These are phyloP conservation scores for Yasuhikotakia modesta DNA, from an alignment of 2,797 vertebrate genomes.

Conservation along the genomic window DNA sequence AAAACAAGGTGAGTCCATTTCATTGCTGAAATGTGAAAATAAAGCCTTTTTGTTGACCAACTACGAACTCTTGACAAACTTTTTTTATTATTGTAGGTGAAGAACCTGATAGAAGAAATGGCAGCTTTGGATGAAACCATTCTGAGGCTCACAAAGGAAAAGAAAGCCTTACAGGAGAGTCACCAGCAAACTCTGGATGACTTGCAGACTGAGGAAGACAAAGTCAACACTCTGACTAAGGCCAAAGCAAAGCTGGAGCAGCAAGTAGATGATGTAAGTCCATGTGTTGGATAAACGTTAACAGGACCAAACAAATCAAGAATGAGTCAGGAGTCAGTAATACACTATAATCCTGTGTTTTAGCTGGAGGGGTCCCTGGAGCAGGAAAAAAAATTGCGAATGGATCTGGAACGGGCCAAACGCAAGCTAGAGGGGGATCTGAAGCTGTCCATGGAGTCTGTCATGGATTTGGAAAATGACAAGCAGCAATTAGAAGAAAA, in stretches of 20 bases:
- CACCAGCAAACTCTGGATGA: slow-evolving; percentile 93
- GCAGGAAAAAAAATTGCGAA: slow-evolving; percentile 91
- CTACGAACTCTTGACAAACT: not conserved
- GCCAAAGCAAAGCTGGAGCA: slow-evolving; percentile 92
- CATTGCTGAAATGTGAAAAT: not conserved
- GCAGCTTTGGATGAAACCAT: slow-evolving; percentile 87
- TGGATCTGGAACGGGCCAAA: slow-evolving; percentile 88
- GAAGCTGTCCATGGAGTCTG: slow-evolving; percentile 86
- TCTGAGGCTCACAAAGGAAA: slow-evolving; percentile 89
- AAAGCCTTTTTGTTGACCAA: not conserved
- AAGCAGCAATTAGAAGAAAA: slow-evolving; percentile 92
- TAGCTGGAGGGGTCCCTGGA: slow-evolving; percentile 92
- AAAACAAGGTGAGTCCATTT: slow-evolving; percentile 75
- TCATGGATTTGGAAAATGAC: slow-evolving; percentile 91
- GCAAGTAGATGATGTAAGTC: slow-evolving; percentile 92
- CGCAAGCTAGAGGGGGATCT: slow-evolving; percentile 94
- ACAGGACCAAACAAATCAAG: not conserved
- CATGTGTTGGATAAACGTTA: slow-evolving; percentile 4
- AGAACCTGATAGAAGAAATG: slow-evolving; percentile 95
- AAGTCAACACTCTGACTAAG: slow-evolving; percentile 89
- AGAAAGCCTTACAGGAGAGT: slow-evolving; percentile 90
- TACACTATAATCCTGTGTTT: slow-evolving; percentile 17
- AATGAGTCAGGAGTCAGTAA: slow-evolving; percentile 6
- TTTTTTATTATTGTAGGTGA: slow-evolving; percentile 77
- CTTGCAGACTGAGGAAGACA: slow-evolving; percentile 93